Percentiles rank a stretch among this genome's conserved stretches.
phyloP scores from a whole-genome alignment of 2,797 vertebrate genomes.

The Sebastes hubbsi region DNA sequence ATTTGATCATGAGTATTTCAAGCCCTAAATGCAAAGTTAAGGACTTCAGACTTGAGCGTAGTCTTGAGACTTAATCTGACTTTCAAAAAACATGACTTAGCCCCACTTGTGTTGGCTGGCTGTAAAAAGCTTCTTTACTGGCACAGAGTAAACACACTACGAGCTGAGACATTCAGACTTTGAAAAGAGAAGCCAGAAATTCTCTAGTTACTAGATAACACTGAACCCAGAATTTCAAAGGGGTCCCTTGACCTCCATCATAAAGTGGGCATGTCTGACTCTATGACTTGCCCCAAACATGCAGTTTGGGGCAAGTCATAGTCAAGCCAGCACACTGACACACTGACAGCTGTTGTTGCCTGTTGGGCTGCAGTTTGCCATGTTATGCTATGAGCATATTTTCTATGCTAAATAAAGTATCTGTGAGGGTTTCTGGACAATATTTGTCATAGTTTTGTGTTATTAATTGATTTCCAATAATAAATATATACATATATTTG shows the following conservation, averaged over 20 bases:
- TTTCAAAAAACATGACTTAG: not conserved
- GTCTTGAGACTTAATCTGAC: not conserved
- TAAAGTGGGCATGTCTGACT: too few relatives aligned
- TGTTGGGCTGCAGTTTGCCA: fast-evolving
- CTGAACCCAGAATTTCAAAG: too few relatives aligned
- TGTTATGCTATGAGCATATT: too few relatives aligned
- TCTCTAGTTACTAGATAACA: not conserved
- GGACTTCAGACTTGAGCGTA: not conserved
- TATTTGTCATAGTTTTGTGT: too few relatives aligned
- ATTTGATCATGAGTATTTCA: not conserved
- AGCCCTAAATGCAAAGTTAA: not conserved
- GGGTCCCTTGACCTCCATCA: too few relatives aligned
- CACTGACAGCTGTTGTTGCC: too few relatives aligned
- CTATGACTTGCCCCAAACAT: too few relatives aligned
- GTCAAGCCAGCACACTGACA: too few relatives aligned
- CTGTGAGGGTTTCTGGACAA: too few relatives aligned
- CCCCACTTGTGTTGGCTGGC: not conserved
- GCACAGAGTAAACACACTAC: not conserved
- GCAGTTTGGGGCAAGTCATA: too few relatives aligned
- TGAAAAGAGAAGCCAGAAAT: not conserved
- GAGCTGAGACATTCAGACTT: not conserved
- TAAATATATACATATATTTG: too few relatives aligned
- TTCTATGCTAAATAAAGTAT: fast-evolving
- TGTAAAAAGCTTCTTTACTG: not conserved
- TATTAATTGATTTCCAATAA: too few relatives aligned